phyloP scores from a whole-genome alignment of 2,113 vertebrate genomes.

The Neolamprologus sp. region DNA sequence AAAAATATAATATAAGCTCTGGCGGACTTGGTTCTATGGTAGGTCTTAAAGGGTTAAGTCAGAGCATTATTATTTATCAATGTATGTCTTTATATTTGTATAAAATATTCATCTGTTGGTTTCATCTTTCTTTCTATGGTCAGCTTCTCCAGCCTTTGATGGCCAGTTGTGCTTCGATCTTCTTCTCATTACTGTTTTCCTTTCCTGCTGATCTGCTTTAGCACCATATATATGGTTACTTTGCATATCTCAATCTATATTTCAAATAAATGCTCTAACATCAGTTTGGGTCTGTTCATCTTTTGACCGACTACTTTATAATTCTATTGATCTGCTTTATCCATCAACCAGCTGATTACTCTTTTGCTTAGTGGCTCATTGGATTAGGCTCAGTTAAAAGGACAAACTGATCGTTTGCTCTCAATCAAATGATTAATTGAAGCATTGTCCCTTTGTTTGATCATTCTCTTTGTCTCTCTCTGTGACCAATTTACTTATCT shows the following conservation, averaged over 20 bases:
- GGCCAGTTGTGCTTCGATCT: background rate
- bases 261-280: background rate
- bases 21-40: too few species aligned
- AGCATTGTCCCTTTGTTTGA: background rate
- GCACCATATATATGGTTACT: background rate
- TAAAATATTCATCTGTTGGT: background rate
- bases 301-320: background rate
- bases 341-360: background rate
- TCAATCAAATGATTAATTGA: background rate
- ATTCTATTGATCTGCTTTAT: background rate
- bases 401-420: background rate
- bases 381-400: background rate
- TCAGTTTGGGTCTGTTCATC: background rate
- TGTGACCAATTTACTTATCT: background rate
- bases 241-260: background rate
- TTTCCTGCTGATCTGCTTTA: background rate
- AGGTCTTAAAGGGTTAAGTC: background rate
- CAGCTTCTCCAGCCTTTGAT: background rate
- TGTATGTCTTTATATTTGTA: background rate
- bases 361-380: background rate
- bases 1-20: too few species aligned
- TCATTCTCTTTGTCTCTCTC: background rate
- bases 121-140: background rate
- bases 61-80: background rate
- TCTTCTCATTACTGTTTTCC: background rate